Evolutionary conservation across 2,888 invertebrate species (phyloP).

Genomic region (Paralinhomoeus sp.): DNA sequence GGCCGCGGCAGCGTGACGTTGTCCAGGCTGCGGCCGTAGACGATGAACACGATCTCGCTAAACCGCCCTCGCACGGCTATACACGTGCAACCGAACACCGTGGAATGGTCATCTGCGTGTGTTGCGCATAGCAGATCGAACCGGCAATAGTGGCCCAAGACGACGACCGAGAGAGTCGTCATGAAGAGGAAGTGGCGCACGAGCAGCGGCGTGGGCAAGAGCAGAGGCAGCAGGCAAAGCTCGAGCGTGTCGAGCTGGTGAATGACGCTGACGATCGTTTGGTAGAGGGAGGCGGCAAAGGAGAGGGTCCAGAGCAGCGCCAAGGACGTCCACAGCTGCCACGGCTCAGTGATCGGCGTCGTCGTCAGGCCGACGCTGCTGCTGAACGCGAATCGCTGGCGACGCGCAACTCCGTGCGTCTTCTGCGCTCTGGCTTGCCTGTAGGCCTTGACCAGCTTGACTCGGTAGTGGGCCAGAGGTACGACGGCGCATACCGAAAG

Average conservation of each 20-base stretch:
- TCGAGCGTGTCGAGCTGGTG: too few species aligned
- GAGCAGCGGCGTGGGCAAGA: not conserved
- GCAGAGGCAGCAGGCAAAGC: not conserved
- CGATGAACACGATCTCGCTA: too few species aligned
- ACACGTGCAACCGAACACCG: too few species aligned
- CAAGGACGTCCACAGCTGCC: not conserved
- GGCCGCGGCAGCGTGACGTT: too few species aligned
- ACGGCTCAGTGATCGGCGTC: not conserved
- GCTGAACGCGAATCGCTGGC: too few species aligned
- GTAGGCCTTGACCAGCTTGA: constrained; percentile 4
- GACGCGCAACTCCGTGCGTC: too few species aligned
- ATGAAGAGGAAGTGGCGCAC: not conserved
- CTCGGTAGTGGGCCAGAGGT: constrained; percentile 3
- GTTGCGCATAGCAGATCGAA: too few species aligned
- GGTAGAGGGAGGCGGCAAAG: not conserved
- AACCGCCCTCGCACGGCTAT: too few species aligned
- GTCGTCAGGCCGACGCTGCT: not conserved
- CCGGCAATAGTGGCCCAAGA: not conserved
- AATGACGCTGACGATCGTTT: too few species aligned
- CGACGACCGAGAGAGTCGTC: not conserved
- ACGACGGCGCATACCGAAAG: not conserved
- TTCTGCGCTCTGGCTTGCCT: not conserved
- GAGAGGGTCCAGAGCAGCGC: not conserved
- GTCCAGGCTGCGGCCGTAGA: too few species aligned
- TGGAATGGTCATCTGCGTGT: too few species aligned